These are phyloP conservation scores for Itoplectis maculator DNA, from an alignment of 2,888 invertebrate species.

Conservation along the genomic window DNA sequence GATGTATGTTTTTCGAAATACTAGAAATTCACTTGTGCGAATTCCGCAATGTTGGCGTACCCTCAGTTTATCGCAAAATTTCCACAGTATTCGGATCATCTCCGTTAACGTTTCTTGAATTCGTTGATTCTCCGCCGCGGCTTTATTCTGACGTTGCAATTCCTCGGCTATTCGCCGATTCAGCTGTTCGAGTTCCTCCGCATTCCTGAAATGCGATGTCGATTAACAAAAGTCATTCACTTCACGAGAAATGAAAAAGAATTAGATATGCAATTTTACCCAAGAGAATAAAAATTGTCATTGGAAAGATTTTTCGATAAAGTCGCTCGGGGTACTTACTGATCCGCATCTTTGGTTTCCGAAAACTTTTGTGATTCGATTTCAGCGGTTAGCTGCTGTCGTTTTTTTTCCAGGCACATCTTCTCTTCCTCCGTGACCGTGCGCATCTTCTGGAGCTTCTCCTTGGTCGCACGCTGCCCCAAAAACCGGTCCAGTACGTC, in stretches of 20 bases:
- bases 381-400: conserved; percentile 88
- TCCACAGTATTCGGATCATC: conserved; percentile 71
- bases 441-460: conserved; percentile 89
- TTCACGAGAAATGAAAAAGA: neutral
- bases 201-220: conserved; percentile 86
- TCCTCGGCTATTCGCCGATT: conserved; percentile 87
- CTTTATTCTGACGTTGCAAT: conserved; percentile 83
- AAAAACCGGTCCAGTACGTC: conserved; percentile 91
- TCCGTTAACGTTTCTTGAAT: conserved; percentile 72
- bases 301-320: conserved; percentile 15
- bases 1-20: conserved; percentile 37
- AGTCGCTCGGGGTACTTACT: conserved; percentile 86
- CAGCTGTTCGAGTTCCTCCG: conserved; percentile 89
- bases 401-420: conserved; percentile 88
- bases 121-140: conserved; percentile 80
- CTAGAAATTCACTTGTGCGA: conserved; percentile 32
- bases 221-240: neutral
- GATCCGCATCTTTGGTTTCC: conserved; percentile 92
- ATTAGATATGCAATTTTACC: neutral
- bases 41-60: conserved; percentile 69
- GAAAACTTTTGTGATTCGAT: conserved; percentile 92
- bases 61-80: conserved; percentile 77
- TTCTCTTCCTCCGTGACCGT: conserved; percentile 91
- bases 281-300: neutral
- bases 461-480: conserved; percentile 90